These are phyloP conservation scores for Eretmodus cyanostictus DNA, from an alignment of 2,113 vertebrate species.

Conservation along the genomic window DNA sequence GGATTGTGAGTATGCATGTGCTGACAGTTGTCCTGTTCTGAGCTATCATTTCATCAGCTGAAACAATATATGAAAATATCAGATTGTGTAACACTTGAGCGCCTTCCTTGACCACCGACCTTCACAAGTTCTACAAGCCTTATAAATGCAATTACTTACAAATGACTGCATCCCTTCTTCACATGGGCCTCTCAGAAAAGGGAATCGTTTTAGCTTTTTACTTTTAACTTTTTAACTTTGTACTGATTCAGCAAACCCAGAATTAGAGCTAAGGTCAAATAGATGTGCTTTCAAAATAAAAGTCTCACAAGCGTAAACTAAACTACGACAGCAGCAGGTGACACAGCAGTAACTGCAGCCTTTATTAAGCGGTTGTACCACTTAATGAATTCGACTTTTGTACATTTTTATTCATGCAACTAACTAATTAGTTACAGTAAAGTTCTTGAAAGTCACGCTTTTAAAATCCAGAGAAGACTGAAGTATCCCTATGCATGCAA, in stretches of 20 bases:
- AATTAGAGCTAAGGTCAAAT: neutral
- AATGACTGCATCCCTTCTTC: neutral
- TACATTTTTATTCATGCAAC: neutral
- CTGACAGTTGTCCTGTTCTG: neutral
- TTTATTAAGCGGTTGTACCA: neutral
- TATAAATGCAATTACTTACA: neutral
- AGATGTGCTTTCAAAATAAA: neutral
- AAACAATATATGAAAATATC: neutral
- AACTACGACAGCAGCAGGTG: neutral
- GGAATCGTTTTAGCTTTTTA: neutral
- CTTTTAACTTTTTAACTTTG: neutral
- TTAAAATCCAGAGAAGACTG: neutral
- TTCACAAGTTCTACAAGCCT: neutral
- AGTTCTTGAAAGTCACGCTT: neutral
- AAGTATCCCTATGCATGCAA: neutral
- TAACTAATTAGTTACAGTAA: neutral
- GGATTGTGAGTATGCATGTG: neutral
- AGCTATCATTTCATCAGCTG: neutral
- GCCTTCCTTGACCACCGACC: neutral
- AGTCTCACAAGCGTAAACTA: accelerated
- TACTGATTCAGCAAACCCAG: neutral
- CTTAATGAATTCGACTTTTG: neutral
- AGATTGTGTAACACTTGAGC: accelerated
- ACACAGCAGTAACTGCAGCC: neutral
- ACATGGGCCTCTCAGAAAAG: neutral